Conservation (phyloP, 2,888 invertebrate genomes). For the Augiades crinisus region DNA sequence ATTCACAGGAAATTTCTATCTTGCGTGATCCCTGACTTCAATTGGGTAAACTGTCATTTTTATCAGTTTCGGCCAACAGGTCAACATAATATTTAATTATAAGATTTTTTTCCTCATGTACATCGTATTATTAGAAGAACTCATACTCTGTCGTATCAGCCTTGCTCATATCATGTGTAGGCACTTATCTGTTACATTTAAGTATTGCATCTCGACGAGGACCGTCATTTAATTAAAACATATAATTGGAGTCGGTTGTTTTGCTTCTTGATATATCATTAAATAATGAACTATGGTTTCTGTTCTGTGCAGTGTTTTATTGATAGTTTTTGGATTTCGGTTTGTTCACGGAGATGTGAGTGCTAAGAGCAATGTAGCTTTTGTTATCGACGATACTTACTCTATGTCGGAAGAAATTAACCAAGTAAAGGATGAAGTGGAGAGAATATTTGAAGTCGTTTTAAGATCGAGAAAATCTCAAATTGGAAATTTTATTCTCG, state of each 20-base stretch:
- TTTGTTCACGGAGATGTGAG: neutral
- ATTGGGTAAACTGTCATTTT: too few species aligned
- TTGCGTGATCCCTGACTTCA: too few species aligned
- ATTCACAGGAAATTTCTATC: too few species aligned
- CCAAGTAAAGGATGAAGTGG: constrained; percentile 42
- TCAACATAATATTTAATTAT: too few species aligned
- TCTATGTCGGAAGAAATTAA: constrained; percentile 53
- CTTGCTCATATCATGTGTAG: too few species aligned
- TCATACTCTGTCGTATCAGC: too few species aligned
- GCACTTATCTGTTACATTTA: too few species aligned
- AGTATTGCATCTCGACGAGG: too few species aligned
- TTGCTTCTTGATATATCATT: neutral
- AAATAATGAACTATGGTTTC: neutral
- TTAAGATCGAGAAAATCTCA: constrained; percentile 43
- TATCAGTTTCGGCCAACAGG: too few species aligned
- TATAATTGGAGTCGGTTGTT: neutral
- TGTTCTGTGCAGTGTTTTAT: neutral
- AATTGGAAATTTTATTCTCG: constrained; percentile 53
- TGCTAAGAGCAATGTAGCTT: constrained; percentile 50
- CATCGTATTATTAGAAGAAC: too few species aligned
- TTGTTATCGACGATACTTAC: constrained; percentile 55
- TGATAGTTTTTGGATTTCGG: neutral
- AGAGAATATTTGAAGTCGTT: constrained; percentile 51
- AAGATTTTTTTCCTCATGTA: too few species aligned
- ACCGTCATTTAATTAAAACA: too few species aligned